Percentiles rank a stretch among this genome's conserved stretches.
phyloP scores from a whole-genome alignment of 2,113 vertebrate genomes.

The Muscicapa adusta region DNA sequence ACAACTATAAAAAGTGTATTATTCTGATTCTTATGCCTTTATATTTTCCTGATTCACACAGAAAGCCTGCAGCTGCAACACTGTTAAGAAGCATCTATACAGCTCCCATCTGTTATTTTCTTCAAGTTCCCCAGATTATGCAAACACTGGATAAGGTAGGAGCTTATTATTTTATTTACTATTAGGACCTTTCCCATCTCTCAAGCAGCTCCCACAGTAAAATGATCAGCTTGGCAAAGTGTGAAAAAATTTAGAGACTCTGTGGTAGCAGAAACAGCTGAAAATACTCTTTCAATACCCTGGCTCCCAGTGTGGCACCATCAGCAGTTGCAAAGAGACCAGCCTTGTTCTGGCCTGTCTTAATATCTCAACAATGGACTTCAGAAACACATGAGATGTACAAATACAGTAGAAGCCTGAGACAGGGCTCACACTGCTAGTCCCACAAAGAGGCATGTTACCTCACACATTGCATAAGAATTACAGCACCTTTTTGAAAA shows the following conservation, averaged over 20 bases:
- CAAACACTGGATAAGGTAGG: neutral
- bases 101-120: neutral
- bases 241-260: neutral
- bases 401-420: neutral
- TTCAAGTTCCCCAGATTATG: neutral
- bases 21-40: neutral
- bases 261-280: neutral
- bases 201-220: neutral
- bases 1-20: neutral
- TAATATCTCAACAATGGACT: neutral
- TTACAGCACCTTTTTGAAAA: neutral
- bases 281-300: neutral
- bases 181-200: neutral
- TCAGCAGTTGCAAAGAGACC: neutral
- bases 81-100: neutral
- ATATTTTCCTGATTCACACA: neutral
- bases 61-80: neutral
- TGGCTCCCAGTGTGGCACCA: neutral
- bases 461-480: neutral
- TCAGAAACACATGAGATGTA: neutral
- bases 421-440: neutral
- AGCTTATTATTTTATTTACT: neutral
- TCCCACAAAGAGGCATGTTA: fast-evolving
- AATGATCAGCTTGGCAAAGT: neutral
- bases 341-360: neutral